These are phyloP conservation scores for Tridacna crocea DNA, from an alignment of 2,888 invertebrate species.

Conservation along the genomic window DNA sequence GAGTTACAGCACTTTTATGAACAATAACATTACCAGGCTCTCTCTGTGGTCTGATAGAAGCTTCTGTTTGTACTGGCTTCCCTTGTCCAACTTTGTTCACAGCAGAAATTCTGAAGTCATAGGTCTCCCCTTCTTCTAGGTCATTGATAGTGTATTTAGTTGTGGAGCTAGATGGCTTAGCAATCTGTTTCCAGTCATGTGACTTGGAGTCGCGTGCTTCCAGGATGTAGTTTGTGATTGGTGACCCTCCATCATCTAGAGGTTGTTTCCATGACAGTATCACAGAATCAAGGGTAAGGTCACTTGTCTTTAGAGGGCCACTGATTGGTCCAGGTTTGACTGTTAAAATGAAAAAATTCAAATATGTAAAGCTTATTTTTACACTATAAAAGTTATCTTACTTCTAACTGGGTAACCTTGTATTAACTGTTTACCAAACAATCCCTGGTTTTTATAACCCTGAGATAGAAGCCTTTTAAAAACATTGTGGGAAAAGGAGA, in stretches of 20 bases:
- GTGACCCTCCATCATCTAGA: conserved; percentile 77
- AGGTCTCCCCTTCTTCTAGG: conserved; percentile 95
- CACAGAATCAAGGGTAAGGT: conserved; percentile 93
- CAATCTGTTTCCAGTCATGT: conserved; percentile 88
- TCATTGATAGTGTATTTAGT: conserved; percentile 60
- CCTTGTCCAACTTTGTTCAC: conserved; percentile 95
- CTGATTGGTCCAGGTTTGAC: conserved; percentile 81
- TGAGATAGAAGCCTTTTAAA: no score
- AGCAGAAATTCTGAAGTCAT: conserved; percentile 94
- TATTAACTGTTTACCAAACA: no score
- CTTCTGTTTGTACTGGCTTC: conserved; percentile 85
- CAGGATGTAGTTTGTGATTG: conserved; percentile 75
- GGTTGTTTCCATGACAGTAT: conserved; percentile 87
- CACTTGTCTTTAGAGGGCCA: conserved; percentile 88
- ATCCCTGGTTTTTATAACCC: no score
- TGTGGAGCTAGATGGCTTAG: conserved; percentile 61
- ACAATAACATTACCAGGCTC: conserved; percentile 71
- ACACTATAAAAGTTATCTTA: no score
- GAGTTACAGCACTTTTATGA: neutral
- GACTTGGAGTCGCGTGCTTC: conserved; percentile 90
- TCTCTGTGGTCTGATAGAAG: conserved; percentile 76
- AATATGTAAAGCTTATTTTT: no score
- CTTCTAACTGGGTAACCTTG: no score
- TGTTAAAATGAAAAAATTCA: conserved; percentile 37
- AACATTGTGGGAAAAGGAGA: no score